Evolutionary conservation across 2,888 invertebrate genomes (phyloP).

Genomic region (Bombylius discolor): DNA sequence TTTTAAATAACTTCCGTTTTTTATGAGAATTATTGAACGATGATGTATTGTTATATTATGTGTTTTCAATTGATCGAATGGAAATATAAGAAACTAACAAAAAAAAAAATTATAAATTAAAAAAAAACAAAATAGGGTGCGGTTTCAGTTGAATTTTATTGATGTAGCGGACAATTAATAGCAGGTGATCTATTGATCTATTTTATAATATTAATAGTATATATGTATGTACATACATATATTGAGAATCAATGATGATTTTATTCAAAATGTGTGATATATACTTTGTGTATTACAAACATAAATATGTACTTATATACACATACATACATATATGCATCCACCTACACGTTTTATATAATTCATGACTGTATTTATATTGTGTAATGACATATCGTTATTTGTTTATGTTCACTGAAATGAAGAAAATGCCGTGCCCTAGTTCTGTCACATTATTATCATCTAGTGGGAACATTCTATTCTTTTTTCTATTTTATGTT

Average conservation of each 20-base stretch:
- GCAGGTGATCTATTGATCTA: conserved; percentile 4
- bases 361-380: neutral
- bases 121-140: neutral
- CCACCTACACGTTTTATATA: too few relatives aligned
- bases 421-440: conserved; percentile 5
- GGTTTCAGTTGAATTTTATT: neutral
- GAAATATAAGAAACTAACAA: neutral
- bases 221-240: too few relatives aligned
- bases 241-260: too few relatives aligned
- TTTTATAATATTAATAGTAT: neutral
- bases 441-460: neutral
- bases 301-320: too few relatives aligned
- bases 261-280: too few relatives aligned
- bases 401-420: conserved; percentile 1
- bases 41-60: neutral
- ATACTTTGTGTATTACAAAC: too few relatives aligned
- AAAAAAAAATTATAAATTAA: neutral
- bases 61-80: neutral
- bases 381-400: neutral
- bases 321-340: too few relatives aligned
- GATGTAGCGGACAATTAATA: neutral
- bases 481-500: neutral
- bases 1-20: neutral
- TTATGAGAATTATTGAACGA: neutral
- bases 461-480: neutral